Percentiles rank a stretch among this genome's conserved stretches.
Evolutionary conservation across 2,888 invertebrate genomes (phyloP).

Genomic region (Phortica okadai): DNA sequence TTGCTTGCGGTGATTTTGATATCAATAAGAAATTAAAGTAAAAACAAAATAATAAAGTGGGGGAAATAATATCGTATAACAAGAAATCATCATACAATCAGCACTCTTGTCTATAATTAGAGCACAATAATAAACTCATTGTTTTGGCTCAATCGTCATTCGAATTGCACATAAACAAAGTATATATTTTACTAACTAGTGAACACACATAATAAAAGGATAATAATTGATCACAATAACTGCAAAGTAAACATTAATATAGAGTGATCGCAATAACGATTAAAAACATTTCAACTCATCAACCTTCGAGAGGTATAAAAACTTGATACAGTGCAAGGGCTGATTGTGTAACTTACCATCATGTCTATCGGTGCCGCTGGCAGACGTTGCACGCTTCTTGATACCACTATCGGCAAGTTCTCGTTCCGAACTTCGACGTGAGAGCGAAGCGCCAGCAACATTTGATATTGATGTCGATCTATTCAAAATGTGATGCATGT

Average conservation of each 20-base stretch:
- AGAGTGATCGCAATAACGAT: slow-evolving; percentile 31
- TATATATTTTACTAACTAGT: slow-evolving; percentile 9
- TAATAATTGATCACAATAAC: slow-evolving; percentile 19
- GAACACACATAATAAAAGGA: slow-evolving; percentile 21
- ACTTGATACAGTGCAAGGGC: slow-evolving; percentile 32
- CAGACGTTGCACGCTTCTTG: slow-evolving; percentile 87
- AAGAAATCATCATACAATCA: neutral
- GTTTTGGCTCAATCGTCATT: neutral
- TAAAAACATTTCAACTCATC: neutral
- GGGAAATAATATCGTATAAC: neutral
- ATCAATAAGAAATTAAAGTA: neutral
- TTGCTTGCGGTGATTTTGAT: neutral
- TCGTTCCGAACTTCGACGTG: slow-evolving; percentile 90
- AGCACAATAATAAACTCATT: neutral
- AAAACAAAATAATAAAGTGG: neutral
- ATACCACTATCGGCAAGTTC: slow-evolving; percentile 82
- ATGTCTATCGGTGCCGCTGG: slow-evolving; percentile 83
- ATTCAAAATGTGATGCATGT: slow-evolving; percentile 44
- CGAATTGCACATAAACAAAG: slow-evolving; percentile 10
- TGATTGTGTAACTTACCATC: slow-evolving; percentile 78
- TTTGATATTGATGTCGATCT: slow-evolving; percentile 94
- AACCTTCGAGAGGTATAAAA: no score
- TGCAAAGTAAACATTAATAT: slow-evolving; percentile 39
- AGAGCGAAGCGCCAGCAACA: slow-evolving; percentile 88
- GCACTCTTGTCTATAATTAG: neutral